phyloP scores from a whole-genome alignment of 2,113 vertebrate species.

The Mobula hypostoma region DNA sequence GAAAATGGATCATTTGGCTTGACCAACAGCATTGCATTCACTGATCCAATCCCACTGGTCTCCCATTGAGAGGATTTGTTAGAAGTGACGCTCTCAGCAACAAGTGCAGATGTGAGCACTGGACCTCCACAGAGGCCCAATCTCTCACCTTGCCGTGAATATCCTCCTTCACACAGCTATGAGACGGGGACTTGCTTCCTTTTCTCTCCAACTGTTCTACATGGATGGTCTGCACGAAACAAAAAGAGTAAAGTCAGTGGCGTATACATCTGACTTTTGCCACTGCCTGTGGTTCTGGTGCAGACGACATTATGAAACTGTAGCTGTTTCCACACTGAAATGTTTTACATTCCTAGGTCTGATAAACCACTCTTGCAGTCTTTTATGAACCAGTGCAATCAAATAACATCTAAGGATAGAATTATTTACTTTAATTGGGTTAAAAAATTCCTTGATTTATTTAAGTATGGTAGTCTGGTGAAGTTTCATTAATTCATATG shows the following conservation, averaged over 20 bases:
- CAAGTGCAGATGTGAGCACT: background rate
- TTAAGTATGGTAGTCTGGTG: background rate
- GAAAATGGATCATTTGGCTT: background rate
- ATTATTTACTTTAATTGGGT: background rate
- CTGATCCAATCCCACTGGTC: background rate
- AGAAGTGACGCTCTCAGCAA: background rate
- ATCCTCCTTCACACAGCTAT: slow-evolving; percentile 42
- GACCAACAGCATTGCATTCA: background rate
- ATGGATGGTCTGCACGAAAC: slow-evolving; percentile 39
- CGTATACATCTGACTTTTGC: background rate
- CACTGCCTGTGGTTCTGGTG: background rate
- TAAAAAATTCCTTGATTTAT: background rate
- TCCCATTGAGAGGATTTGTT: background rate
- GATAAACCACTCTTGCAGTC: background rate
- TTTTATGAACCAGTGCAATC: background rate
- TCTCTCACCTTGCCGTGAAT: slow-evolving; percentile 43
- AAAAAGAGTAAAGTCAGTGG: background rate
- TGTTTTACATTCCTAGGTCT: background rate
- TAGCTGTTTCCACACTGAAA: background rate
- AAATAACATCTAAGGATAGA: background rate
- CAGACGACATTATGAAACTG: background rate
- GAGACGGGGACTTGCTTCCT: slow-evolving; percentile 38
- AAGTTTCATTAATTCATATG: background rate
- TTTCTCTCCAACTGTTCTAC: slow-evolving; percentile 42
- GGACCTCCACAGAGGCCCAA: background rate